These are phyloP conservation scores for Lateolabrax maculatus DNA, from an alignment of 2,797 vertebrate species.

Conservation along the genomic window DNA sequence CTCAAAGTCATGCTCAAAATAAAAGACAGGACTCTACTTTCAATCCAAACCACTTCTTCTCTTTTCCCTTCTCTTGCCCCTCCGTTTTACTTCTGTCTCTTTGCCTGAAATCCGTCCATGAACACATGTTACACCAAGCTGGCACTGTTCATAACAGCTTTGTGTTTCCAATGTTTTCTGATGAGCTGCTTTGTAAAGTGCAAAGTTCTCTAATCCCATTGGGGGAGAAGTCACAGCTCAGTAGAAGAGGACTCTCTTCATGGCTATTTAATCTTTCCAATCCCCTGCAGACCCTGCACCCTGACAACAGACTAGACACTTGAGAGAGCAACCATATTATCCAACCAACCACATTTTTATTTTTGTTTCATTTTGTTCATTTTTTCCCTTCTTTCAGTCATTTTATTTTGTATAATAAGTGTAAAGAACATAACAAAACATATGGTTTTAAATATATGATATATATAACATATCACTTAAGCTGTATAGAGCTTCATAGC, in stretches of 20 bases:
- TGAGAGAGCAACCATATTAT: conserved; percentile 2
- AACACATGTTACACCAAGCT: conserved; percentile 35
- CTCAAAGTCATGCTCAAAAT: conserved; percentile 22
- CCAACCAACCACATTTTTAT: background rate
- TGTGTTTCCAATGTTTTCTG: conserved; percentile 61
- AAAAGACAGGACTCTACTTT: conserved; percentile 17
- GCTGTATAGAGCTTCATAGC: background rate
- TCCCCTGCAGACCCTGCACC: conserved; percentile 57
- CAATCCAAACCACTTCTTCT: background rate
- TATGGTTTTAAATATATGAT: no score
- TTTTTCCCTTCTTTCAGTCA: background rate
- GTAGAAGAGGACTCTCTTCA: conserved; percentile 60
- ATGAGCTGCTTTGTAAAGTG: conserved; percentile 73
- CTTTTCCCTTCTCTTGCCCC: background rate
- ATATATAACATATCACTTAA: no score
- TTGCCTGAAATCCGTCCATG: conserved; percentile 45
- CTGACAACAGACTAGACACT: conserved; percentile 39
- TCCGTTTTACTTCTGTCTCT: conserved; percentile 23
- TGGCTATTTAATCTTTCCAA: conserved; percentile 68
- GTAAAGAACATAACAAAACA: background rate
- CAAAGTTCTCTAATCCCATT: conserved; percentile 71
- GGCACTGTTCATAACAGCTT: conserved; percentile 56
- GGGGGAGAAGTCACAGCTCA: conserved; percentile 66
- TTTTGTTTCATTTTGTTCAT: background rate
- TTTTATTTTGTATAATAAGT: background rate